A percentile compares a stretch with the other conserved stretches of the same genome.
Conservation (phyloP, 2,888 invertebrate species). For the Meteorus colon region DNA sequence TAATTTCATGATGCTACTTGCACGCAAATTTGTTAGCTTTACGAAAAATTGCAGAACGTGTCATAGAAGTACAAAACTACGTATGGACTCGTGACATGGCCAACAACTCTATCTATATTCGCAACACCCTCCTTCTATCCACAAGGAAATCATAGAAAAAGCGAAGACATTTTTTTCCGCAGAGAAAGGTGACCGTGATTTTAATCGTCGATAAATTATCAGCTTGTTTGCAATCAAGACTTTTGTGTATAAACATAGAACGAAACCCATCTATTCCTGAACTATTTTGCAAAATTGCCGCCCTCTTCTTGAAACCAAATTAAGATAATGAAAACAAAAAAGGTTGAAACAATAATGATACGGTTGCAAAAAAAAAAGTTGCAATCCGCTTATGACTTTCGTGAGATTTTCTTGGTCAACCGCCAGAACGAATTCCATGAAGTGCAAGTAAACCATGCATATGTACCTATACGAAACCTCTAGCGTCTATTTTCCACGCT, state of each 20-base stretch:
- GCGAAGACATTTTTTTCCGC: slow-evolving; percentile 33
- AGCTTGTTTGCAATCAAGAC: slow-evolving; percentile 2
- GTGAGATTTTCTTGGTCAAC: slow-evolving; percentile 58
- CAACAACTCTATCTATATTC: slow-evolving; percentile 38
- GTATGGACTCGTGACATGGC: slow-evolving; percentile 24
- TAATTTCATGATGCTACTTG: slow-evolving; percentile 36
- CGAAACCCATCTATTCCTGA: background rate
- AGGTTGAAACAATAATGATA: background rate
- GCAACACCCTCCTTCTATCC: slow-evolving; percentile 37
- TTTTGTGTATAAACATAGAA: background rate
- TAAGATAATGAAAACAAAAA: background rate
- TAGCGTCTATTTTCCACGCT: slow-evolving; percentile 1
- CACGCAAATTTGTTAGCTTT: background rate
- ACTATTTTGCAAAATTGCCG: background rate
- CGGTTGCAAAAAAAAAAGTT: slow-evolving; percentile 7
- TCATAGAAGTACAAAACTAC: slow-evolving; percentile 12
- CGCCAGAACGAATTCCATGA: slow-evolving; percentile 57
- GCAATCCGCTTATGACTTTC: slow-evolving; percentile 51
- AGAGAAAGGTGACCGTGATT: slow-evolving; percentile 39
- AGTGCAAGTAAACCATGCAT: background rate
- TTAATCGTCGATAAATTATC: background rate
- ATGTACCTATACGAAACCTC: background rate
- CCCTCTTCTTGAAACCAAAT: background rate
- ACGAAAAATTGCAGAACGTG: background rate
- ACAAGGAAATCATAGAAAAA: slow-evolving; percentile 34